Evolutionary conservation across 2,113 vertebrate genomes (phyloP), one percentile per base, ranked within the genome.

Genomic region (Myocastor coypus): DNA sequence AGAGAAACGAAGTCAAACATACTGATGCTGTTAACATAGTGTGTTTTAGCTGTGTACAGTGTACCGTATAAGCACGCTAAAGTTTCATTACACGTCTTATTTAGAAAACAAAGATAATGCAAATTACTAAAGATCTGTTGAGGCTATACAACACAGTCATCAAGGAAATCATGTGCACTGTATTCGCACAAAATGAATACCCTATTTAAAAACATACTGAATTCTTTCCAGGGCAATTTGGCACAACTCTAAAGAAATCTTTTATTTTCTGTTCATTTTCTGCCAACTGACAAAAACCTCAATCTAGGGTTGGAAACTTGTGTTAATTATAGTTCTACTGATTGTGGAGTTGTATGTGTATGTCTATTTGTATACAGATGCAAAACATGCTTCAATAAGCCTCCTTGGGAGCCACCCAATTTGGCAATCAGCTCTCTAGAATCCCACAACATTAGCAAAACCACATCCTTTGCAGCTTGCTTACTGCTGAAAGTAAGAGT

Each of bases 181-280:
- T 88, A 2, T 96, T 52, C 92, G 69, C 97, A 97, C 89, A 75
- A 64, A 0, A 52, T 71, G n/a, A 26, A 92, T 83, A 50, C 2
- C 6, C 50, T 50, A 17, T 94, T 96, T 97, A n/a, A 81, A 95
- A 85, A 93, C 42, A 96, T 71, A 17, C 1, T 1, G 0, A 0
- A 0, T 71, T 92, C 73, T 96, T 97, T 97, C 88, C 81, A 94
- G 89, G 78, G 20, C 8, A 11, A 34, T 97, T 95, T 97, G 91
- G 68, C 83, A 93, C 22, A 46, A 32, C 12, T 87, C 32, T 95
- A 89, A 93, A 93, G 59, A 91, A 59, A 59, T 28, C 66, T 64
- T 97, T 96, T 1, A 82, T 96, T 97, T 98, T 98, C 91, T 97
- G 5, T 96, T 97, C 83, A 59, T 97, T 98, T 97, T 78, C 80